phyloP scores from a whole-genome alignment of 2,113 vertebrate species.

The Anseranas semipalmata region DNA sequence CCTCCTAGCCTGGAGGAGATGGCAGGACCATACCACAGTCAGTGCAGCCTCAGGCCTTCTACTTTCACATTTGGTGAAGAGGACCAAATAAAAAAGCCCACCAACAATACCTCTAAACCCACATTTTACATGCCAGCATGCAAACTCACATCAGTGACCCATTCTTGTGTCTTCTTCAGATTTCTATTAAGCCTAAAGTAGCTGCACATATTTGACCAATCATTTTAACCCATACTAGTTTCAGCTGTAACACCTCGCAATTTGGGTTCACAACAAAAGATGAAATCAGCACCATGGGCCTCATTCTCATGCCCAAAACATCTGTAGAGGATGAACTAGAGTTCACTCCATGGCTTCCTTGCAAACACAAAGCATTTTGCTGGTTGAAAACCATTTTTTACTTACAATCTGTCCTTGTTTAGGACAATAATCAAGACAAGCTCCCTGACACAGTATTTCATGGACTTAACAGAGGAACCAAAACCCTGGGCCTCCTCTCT shows the following conservation, averaged over 20 bases:
- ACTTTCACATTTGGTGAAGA: neutral
- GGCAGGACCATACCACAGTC: neutral
- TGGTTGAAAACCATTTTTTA: neutral
- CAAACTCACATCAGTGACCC: neutral
- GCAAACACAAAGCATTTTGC: neutral
- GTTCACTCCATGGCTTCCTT: neutral
- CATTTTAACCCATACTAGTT: neutral
- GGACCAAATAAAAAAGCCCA: neutral
- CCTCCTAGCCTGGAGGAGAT: neutral
- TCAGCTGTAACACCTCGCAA: neutral
- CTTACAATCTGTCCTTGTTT: neutral
- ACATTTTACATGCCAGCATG: neutral
- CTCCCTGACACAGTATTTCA: neutral
- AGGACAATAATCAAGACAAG: neutral
- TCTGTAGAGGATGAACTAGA: neutral
- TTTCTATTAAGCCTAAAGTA: neutral
- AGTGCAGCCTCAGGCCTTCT: accelerated
- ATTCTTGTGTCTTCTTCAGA: neutral
- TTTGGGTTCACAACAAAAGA: neutral
- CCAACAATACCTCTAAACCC: neutral
- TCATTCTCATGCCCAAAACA: neutral
- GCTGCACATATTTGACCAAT: accelerated
- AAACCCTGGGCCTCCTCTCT: neutral
- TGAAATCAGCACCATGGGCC: accelerated
- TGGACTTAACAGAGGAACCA: neutral